Conservation (phyloP, 2,888 invertebrate species). For the Campopleginae sp. region DNA sequence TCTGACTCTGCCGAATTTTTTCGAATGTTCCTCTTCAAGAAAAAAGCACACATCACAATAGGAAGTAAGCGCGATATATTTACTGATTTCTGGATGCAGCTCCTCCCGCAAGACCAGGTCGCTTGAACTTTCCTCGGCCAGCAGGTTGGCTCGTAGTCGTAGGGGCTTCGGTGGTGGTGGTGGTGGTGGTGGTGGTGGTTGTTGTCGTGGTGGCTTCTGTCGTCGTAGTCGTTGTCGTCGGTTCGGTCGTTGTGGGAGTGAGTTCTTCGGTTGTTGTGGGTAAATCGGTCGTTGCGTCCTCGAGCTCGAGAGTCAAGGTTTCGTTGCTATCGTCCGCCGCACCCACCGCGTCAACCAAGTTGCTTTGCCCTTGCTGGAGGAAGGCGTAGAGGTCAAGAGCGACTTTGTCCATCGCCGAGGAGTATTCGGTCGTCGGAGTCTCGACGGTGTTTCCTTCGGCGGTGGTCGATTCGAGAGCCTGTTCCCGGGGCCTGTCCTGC, state of each 20-base stretch:
- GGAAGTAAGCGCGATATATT: too few species aligned
- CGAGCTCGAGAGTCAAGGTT: conserved; percentile 85
- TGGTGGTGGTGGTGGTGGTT: conserved; percentile 85
- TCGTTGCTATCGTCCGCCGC: conserved; percentile 86
- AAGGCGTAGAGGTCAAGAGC: conserved; percentile 94
- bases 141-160: conserved; percentile 79
- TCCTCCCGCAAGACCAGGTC: conserved; percentile 72
- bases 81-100: conserved; percentile 75
- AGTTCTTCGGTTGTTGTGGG: conserved; percentile 84
- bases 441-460: conserved; percentile 76
- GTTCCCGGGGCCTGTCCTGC: conserved; percentile 25
- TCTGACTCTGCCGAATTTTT: too few species aligned
- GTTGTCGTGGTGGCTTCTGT: conserved; percentile 84
- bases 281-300: conserved; percentile 81
- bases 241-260: conserved; percentile 81
- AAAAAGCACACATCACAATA: too few species aligned
- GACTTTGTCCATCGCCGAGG: conserved; percentile 91
- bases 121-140: conserved; percentile 79
- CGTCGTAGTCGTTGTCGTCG: conserved; percentile 84
- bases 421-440: conserved; percentile 87
- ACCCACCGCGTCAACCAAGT: conserved; percentile 78
- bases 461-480: conserved; percentile 48
- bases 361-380: conserved; percentile 87
- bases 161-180: conserved; percentile 83
- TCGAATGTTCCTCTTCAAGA: too few species aligned